Evolutionary conservation across 2,888 invertebrate genomes (phyloP), one percentile per base, ranked within the genome.

Genomic region (Drosophila nr. fundita): DNA sequence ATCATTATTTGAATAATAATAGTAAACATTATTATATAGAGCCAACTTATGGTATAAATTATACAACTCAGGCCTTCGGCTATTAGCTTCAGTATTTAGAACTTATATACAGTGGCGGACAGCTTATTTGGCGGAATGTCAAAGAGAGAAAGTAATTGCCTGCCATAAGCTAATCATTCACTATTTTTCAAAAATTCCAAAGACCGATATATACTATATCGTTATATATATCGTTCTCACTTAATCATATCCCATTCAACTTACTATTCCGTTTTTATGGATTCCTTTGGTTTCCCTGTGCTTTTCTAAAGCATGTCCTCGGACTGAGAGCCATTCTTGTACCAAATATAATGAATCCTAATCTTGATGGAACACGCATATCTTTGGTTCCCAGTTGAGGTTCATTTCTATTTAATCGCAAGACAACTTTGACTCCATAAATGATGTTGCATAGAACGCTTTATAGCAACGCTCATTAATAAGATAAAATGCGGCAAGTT

Each of bases 391-490:
- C 21, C 21, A 13, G 21, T 45, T 45, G 42, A 7, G 45, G 21
- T 15, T 21, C 21, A 4, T 10, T 21, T 45, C 7, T 2, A 8
- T 2, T 45, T 15, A 7, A 45, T 0, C 21, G 2, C 21, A 21
- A 24, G 45, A 24, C 45, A 45, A 45, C 21, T 24, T 24, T 15
- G 8, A 15, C 15, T 24, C 8, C 2, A 24, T 24, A 15, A 4
- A 24, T 8, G 13, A 15, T 21, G 21, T 1, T 45, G 21, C 21
- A 13, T 21, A 7, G 13, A 24, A 10, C 15, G 45, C 8, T 45
- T 45, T 45, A 24, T 15, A 68, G 42, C 32, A 49, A 21, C 38
- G 69, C 68, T 66, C 69, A 74, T 83, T 77, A 80, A 72, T 74
- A 65, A 71, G 70, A 73, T 65, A 38, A 62, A 68, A 38, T 62